These are phyloP conservation scores for Pelobates fuscus DNA, from an alignment of 2,113 vertebrate genomes.

Conservation along the genomic window DNA sequence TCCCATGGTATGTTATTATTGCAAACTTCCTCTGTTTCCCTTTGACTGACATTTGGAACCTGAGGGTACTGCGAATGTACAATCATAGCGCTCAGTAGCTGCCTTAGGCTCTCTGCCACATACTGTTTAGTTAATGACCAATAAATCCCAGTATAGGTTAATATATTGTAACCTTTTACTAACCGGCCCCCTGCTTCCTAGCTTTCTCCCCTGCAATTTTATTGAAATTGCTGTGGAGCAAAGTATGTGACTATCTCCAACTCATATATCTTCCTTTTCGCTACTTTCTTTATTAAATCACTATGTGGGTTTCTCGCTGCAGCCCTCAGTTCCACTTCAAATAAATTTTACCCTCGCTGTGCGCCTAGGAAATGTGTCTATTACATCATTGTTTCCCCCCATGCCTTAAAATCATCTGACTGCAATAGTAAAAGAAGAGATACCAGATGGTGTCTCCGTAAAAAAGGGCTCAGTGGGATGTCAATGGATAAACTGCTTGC, in stretches of 20 bases:
- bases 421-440: background rate
- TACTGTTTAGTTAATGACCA: constrained; percentile 48
- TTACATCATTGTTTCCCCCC: background rate
- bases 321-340: background rate
- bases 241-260: constrained; percentile 28
- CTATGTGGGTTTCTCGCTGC: constrained; percentile 25
- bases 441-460: background rate
- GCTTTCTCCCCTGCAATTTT: constrained; percentile 35
- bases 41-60: constrained; percentile 41
- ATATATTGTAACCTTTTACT: constrained; percentile 46
- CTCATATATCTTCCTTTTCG: constrained; percentile 23
- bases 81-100: constrained; percentile 3
- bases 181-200: constrained; percentile 29
- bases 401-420: background rate
- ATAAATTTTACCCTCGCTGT: background rate
- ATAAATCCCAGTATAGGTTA: constrained; percentile 47
- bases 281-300: constrained; percentile 35
- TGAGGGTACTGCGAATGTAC: constrained; percentile 22
- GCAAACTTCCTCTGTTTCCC: constrained; percentile 24
- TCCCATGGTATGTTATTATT: constrained; percentile 24
- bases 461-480: background rate
- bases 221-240: constrained; percentile 29
- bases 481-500: background rate
- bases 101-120: constrained; percentile 31
- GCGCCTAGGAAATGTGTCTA: background rate